Conservation (phyloP, 2,888 invertebrate genomes). For the Piscicola geometra region DNA sequence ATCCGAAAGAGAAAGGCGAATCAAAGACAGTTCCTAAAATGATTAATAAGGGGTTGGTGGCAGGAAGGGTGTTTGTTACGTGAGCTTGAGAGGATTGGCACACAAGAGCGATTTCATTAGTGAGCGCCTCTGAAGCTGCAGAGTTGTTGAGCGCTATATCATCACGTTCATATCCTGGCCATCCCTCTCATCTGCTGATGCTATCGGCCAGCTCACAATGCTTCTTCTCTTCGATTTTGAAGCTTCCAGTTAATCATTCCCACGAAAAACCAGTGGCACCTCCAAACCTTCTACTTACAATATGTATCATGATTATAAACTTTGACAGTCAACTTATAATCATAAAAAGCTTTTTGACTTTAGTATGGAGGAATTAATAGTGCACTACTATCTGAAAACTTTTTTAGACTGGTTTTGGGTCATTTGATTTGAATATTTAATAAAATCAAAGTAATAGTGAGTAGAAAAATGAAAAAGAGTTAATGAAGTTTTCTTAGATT, state of each 20-base stretch:
- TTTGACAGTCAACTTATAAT: background rate
- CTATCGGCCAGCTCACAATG: background rate
- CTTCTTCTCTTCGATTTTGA: background rate
- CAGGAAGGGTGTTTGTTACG: no score
- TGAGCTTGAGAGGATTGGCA: background rate
- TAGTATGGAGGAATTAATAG: no score
- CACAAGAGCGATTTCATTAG: background rate
- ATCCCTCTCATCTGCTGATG: background rate
- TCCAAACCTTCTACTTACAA: background rate
- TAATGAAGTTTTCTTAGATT: no score
- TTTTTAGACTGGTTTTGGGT: no score
- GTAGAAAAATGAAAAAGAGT: no score
- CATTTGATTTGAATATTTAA: no score
- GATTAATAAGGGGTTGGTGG: no score
- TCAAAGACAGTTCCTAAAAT: no score
- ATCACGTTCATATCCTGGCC: constrained; percentile 1
- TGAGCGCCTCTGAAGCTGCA: constrained; percentile 5
- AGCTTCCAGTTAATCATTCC: background rate
- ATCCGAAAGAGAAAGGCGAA: no score
- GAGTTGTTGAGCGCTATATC: background rate
- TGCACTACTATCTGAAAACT: no score
- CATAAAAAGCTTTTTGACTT: background rate
- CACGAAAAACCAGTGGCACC: background rate
- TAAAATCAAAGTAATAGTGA: no score
- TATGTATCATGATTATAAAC: background rate